phyloP scores from a whole-genome alignment of 2,113 vertebrate species.

The Conger conger region DNA sequence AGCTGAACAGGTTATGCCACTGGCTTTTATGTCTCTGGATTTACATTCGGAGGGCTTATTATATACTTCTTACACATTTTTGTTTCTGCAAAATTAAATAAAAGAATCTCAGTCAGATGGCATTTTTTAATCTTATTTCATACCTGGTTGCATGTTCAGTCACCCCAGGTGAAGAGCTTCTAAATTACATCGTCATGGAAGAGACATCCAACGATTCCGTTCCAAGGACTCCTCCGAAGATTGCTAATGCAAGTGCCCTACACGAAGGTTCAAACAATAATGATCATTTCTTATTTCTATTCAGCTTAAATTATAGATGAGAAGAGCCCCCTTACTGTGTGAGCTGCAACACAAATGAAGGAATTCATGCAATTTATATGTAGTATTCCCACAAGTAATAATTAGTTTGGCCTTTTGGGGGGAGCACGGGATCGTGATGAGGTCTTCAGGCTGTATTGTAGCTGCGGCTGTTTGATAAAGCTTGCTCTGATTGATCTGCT shows the following conservation, averaged over 20 bases:
- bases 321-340: not conserved
- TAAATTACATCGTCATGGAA: no score
- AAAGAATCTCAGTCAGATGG: no score
- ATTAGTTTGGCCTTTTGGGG: not conserved
- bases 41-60: not conserved
- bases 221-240: not conserved
- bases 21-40: not conserved
- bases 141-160: no score
- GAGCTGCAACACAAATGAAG: not conserved
- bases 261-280: not conserved
- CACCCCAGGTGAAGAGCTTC: no score
- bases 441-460: not conserved
- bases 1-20: slow-evolving; percentile 2
- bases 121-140: no score
- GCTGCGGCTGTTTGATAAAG: not conserved
- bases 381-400: not conserved
- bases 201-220: no score
- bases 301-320: not conserved
- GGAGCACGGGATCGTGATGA: not conserved
- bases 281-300: not conserved
- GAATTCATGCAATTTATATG: not conserved
- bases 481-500: not conserved
- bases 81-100: no score
- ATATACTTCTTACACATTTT: no score
- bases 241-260: not conserved